Percentiles rank a stretch among this genome's conserved stretches.
Conservation (phyloP, 2,888 invertebrate species). For the Lissonota sp. region DNA sequence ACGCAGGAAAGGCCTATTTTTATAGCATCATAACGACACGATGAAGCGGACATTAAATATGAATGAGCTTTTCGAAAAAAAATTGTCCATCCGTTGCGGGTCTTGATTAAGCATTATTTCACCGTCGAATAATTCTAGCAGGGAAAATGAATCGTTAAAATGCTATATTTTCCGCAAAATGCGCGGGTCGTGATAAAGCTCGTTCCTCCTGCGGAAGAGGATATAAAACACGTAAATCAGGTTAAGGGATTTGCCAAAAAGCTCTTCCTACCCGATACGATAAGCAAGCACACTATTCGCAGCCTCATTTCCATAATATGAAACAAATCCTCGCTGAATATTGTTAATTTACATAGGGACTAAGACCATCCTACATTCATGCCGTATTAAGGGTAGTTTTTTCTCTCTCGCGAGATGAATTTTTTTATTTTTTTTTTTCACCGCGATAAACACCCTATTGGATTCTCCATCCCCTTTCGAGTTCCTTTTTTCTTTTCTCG, state of each 20-base stretch:
- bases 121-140: neutral
- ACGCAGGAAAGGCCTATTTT: neutral
- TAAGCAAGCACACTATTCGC: constrained; percentile 31
- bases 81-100: no score
- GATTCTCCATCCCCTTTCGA: neutral
- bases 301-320: constrained; percentile 54
- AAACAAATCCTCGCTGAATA: constrained; percentile 56
- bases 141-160: constrained; percentile 11
- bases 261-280: neutral
- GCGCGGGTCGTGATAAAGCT: constrained; percentile 6
- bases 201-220: constrained; percentile 19
- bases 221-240: constrained; percentile 53
- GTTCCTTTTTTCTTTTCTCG: neutral
- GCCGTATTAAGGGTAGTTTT: constrained; percentile 17
- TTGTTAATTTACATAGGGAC: constrained; percentile 51
- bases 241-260: constrained; percentile 53
- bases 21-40: neutral
- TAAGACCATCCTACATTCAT: constrained; percentile 14
- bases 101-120: constrained; percentile 25
- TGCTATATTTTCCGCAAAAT: constrained; percentile 39
- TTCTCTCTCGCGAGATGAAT: neutral
- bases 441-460: neutral
- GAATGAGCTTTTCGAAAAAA: neutral
- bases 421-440: constrained; percentile 7
- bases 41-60: neutral